A percentile compares a stretch with the other conserved stretches of the same genome.
Evolutionary conservation across 2,888 invertebrate genomes (phyloP).

Genomic region (Yponomeuta sedellus): DNA sequence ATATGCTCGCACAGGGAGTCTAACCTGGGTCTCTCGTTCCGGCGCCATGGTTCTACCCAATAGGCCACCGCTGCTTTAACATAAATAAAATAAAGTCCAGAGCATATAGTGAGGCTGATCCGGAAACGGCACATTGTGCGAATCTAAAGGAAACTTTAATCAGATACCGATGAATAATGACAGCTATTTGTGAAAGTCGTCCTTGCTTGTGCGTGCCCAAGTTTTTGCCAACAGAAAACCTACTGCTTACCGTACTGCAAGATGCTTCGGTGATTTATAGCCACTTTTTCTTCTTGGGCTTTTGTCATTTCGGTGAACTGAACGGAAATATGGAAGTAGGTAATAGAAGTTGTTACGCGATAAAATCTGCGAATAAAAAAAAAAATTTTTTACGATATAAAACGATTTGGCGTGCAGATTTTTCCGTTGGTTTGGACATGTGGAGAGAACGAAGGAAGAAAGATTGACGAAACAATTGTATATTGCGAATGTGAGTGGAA

Average conservation of each 20-base stretch:
- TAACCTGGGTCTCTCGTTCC: too few species aligned
- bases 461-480: too few species aligned
- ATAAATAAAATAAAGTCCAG: too few species aligned
- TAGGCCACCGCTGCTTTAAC: too few species aligned
- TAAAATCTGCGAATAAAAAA: too few species aligned
- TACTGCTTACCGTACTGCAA: constrained; percentile 2
- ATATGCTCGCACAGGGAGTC: too few species aligned
- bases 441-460: too few species aligned
- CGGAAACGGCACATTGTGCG: neutral
- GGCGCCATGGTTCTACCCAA: too few species aligned
- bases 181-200: constrained; percentile 12
- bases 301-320: neutral
- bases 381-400: too few species aligned
- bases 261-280: neutral
- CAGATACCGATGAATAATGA: constrained; percentile 14
- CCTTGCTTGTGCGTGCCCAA: neutral
- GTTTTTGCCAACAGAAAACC: constrained; percentile 11
- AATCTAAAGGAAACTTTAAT: constrained; percentile 13
- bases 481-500: too few species aligned
- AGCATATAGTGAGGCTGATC: neutral
- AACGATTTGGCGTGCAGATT: too few species aligned
- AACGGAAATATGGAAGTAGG: neutral
- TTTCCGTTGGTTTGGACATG: too few species aligned
- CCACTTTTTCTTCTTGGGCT: neutral
- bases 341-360: neutral